Base-by-base conservation (phyloP, 2,113 vertebrate species). In the Ceuthmochares aereus region DNA sequence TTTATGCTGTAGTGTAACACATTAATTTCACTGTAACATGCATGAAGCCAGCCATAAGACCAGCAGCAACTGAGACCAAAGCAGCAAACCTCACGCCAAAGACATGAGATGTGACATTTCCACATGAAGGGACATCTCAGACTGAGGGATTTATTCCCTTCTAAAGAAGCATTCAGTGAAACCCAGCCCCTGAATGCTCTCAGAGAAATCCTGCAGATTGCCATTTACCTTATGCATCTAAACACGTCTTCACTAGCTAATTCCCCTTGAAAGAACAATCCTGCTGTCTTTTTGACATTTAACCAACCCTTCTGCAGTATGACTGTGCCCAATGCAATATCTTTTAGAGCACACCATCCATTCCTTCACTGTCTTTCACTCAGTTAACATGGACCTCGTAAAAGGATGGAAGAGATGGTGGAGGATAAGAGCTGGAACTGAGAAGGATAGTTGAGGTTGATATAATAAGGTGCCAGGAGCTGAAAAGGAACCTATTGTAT, bases 1-100 rank as follows among this genome's bases (percentile, higher is more conserved):
- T 80, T 84, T 45, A 52, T 81, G 64, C 42, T 27, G 15, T 37
- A 34, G n/a, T 21, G 26, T 78, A 62, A 47, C 29, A 60, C 4
- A 2, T 76, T 83, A 1, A 0, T 68, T 86, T 89, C 52, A 14
- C 80, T 25, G 59, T n/a, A 7, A 40, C 21, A 40, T 4, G 32
- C 1, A 1, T 42, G 60, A 74, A 29, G 45, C 59, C 52, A n/a
- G 30, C 49, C 2, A 1, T 47, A 20, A 0, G 1, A 34, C 42
- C 51, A 54, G 17, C n/a, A 42, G 45, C 17, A 23, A 7, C 30
- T 18, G 34, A 20, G 45, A 13, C 30, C 47, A 26, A 43, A 62
- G 47, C 37, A 47, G 25, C 18, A 66, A 26, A 84, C 26, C 67
- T 60, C n/a, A 32, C 6, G 29, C 37, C 54, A 51, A 42, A 84